Conservation (phyloP, 2,797 vertebrate species). For the Periophthalmus magnuspinnatus region DNA sequence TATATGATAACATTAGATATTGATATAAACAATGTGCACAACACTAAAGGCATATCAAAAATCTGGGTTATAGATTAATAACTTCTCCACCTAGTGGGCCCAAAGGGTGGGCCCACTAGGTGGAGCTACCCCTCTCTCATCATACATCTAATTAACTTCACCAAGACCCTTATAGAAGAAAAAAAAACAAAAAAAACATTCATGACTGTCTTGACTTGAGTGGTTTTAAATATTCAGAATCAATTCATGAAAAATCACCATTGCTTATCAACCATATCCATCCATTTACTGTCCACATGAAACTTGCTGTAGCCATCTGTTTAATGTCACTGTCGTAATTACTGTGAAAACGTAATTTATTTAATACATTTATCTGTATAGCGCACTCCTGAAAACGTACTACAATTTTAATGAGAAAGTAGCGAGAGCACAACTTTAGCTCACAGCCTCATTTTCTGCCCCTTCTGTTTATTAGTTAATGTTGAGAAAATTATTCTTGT, state of each 20-base stretch:
- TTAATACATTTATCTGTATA: constrained; percentile 5
- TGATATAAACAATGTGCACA: too few species aligned
- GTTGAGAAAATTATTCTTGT: not conserved
- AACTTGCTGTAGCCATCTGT: not conserved
- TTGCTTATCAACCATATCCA: not conserved
- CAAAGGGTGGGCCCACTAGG: constrained; percentile 39
- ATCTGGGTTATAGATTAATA: too few species aligned
- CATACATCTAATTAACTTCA: constrained; percentile 9
- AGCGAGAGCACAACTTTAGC: constrained; percentile 6
- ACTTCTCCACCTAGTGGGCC: too few species aligned
- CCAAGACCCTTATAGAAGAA: not conserved
- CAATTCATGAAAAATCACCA: not conserved
- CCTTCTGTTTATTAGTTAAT: not conserved
- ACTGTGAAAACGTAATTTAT: not conserved
- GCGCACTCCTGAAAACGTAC: not conserved
- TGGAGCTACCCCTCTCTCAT: constrained; percentile 36
- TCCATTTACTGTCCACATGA: not conserved
- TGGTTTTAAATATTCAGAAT: not conserved
- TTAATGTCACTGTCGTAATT: constrained; percentile 1
- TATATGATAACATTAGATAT: too few species aligned
- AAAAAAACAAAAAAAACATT: not conserved
- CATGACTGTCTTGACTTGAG: not conserved
- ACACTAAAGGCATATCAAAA: too few species aligned
- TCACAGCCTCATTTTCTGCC: constrained; percentile 7
- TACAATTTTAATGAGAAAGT: constrained; percentile 2